phyloP scores from a whole-genome alignment of 2,888 invertebrate genomes.

The Drosophila greeni region DNA sequence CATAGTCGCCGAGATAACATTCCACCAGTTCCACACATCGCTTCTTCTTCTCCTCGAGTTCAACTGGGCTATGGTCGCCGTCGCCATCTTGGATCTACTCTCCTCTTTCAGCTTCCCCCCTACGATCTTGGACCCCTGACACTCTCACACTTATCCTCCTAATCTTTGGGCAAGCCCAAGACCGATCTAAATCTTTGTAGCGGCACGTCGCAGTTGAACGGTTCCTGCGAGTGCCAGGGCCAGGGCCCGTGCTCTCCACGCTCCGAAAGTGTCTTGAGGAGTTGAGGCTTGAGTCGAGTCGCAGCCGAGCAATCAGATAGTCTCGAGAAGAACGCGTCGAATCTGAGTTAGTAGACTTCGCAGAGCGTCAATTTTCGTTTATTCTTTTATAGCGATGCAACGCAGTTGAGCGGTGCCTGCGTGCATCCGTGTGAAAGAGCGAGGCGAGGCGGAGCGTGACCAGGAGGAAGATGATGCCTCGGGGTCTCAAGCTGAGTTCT shows the following conservation, averaged over 20 bases:
- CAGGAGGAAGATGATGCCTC: neutral
- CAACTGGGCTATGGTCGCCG: constrained; percentile 14
- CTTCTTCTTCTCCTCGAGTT: constrained; percentile 35
- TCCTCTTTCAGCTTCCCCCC: constrained; percentile 2
- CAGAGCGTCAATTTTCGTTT: constrained; percentile 51
- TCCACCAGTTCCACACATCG: constrained; percentile 9
- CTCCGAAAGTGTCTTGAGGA: constrained; percentile 11
- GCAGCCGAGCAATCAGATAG: neutral
- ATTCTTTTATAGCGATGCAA: constrained; percentile 64
- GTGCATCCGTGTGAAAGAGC: constrained; percentile 16
- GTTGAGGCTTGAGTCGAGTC: constrained; percentile 1
- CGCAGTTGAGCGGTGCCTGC: constrained; percentile 70
- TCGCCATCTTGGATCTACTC: constrained; percentile 5
- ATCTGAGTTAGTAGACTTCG: constrained; percentile 43
- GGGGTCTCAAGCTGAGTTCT: constrained; percentile 1
- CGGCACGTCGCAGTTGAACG: constrained; percentile 66
- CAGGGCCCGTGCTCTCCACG: constrained; percentile 1
- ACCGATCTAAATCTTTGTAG: constrained; percentile 57
- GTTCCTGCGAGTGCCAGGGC: constrained; percentile 63
- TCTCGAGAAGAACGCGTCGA: neutral
- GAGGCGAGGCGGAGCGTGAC: neutral
- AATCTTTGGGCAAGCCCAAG: constrained; percentile 36
- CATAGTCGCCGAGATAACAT: constrained; percentile 7
- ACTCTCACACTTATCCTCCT: neutral
- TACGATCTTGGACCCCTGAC: constrained; percentile 4